Evolutionary conservation across 1,140 invertebrate species (phyloP).

Genomic region (Pseudomyrmex sp.): DNA sequence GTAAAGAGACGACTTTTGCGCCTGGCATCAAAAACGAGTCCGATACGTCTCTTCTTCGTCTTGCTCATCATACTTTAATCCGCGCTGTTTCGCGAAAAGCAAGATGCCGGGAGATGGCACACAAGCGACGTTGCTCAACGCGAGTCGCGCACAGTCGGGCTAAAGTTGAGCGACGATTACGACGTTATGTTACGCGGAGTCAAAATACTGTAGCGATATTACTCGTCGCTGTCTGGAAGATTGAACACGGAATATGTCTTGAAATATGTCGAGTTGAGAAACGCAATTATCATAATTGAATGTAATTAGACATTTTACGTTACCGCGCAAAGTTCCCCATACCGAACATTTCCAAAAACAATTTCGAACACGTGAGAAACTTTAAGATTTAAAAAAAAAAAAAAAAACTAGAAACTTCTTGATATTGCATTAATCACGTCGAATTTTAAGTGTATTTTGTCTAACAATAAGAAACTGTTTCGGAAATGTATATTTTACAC

Average conservation of each 20-base stretch:
- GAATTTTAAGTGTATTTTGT: too few relatives aligned
- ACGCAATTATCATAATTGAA: neutral
- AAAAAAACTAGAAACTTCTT: neutral
- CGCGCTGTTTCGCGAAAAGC: neutral
- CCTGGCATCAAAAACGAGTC: conserved; percentile 6
- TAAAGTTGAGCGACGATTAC: neutral
- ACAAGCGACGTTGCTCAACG: neutral
- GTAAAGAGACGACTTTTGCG: conserved; percentile 15
- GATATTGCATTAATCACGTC: too few relatives aligned
- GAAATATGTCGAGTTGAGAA: neutral
- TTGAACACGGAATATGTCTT: neutral
- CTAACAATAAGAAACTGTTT: too few relatives aligned
- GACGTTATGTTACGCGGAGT: conserved; percentile 13
- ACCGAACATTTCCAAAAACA: neutral
- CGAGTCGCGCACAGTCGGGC: neutral
- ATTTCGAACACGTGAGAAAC: neutral
- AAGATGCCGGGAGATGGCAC: neutral
- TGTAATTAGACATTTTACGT: neutral
- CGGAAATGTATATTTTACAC: too few relatives aligned
- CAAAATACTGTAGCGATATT: neutral
- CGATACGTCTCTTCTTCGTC: neutral
- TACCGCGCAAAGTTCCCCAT: too few relatives aligned
- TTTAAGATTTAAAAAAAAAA: too few relatives aligned
- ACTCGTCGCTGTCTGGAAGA: neutral
- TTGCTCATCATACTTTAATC: conserved; percentile 24